Evolutionary conservation across 1,140 invertebrate genomes (phyloP), one percentile per base, ranked within the genome.

Genomic region (Pygmarrhopalites habei): DNA sequence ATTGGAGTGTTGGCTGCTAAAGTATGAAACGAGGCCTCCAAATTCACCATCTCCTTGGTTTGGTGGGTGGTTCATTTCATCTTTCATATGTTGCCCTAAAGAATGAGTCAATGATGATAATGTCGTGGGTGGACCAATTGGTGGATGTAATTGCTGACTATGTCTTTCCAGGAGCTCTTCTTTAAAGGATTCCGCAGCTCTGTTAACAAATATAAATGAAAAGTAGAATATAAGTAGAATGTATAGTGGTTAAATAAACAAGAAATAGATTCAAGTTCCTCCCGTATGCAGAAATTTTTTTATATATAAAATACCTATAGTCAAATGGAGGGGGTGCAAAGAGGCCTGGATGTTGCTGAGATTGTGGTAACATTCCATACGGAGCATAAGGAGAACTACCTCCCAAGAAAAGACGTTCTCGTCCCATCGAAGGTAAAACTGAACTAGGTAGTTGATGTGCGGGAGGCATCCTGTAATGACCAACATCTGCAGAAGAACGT

Each of bases 11-110:
- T 89, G 87, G 76, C 87, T 89, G 62, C 87, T 89, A 77, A 90
- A 90, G 75, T 90, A 90, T 62, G 87, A 89, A n/a, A 89, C 87
- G 61, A 90, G 78, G 17, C 87, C 87, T n/a, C 86, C 86, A 75
- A 89, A 89, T 72, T 87, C 87, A 25, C 52, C 61, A 35, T 57
- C 60, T 14, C 41, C 60, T 32, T 57, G 25, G 35, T 21, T 12
- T 17, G 15, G 17, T 25, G 44, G 44, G 19, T 47, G 76, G 72
- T 35, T 35, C 32, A 15, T 7, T 35, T 15, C 32, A 35, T n/a
- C n/a, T n/a, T n/a, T n/a, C n/a, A n/a, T n/a, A n/a, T n/a, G n/a
- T n/a, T n/a, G n/a, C n/a, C n/a, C n/a, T n/a, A n/a, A n/a, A n/a
- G n/a, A n/a, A n/a, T n/a, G n/a, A 12, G 73, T 74, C 4, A 77